These are phyloP conservation scores for Ahaetulla prasina DNA, from an alignment of 2,113 vertebrate genomes.

Conservation along the genomic window DNA sequence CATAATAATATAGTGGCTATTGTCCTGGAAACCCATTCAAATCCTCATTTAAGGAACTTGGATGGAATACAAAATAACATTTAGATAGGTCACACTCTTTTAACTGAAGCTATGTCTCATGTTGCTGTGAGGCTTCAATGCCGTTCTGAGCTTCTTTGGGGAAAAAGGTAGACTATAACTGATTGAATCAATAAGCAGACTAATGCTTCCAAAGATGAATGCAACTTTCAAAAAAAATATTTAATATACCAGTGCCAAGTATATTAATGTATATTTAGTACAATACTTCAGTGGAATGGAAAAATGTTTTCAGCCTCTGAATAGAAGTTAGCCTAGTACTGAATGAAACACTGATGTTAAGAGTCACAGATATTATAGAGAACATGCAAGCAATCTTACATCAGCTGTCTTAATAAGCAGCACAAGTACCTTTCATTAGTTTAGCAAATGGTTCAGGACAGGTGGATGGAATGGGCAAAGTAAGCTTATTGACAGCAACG, in stretches of 20 bases:
- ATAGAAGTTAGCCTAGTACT: not conserved
- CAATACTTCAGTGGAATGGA: not conserved
- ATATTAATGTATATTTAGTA: not conserved
- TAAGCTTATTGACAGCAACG: constrained; percentile 94
- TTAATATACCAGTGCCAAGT: not conserved
- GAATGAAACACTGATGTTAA: not conserved
- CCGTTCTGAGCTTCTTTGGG: not conserved
- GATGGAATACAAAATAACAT: not conserved
- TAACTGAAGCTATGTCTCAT: not conserved
- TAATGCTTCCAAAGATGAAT: not conserved
- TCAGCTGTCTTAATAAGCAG: constrained; percentile 28
- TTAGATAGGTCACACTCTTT: not conserved
- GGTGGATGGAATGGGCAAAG: constrained; percentile 92
- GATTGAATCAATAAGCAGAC: not conserved
- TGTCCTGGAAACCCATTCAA: not conserved
- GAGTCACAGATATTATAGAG: not conserved
- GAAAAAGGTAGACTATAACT: not conserved
- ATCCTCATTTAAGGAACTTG: not conserved
- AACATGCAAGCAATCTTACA: constrained; percentile 9
- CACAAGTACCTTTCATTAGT: constrained; percentile 89
- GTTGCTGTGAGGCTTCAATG: not conserved
- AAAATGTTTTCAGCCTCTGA: not conserved
- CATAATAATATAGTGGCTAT: not conserved
- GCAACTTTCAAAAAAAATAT: not conserved
- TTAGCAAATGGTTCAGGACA: constrained; percentile 94